A percentile compares a stretch with the other conserved stretches of the same genome.
phyloP scores from a whole-genome alignment of 2,888 invertebrate genomes.

The Pammene aurita region DNA sequence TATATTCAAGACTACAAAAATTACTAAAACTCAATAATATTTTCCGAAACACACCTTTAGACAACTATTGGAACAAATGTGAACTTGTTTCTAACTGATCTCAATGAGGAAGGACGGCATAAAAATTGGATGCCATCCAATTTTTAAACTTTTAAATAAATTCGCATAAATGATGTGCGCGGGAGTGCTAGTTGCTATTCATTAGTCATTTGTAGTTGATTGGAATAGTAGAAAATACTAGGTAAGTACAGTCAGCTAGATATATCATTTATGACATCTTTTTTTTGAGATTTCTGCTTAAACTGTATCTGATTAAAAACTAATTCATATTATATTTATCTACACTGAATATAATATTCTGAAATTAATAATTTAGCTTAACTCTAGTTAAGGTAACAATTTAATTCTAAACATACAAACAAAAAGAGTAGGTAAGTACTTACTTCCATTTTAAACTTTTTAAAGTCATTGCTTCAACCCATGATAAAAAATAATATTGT shows the following conservation, averaged over 20 bases:
- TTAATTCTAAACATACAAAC: background rate
- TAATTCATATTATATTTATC: background rate
- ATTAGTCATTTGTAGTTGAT: conserved; percentile 35
- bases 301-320: background rate
- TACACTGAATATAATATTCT: background rate
- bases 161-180: conserved; percentile 59
- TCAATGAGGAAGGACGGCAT: conserved; percentile 64
- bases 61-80: conserved; percentile 25
- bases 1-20: conserved; percentile 4
- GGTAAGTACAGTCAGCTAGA: conserved; percentile 20
- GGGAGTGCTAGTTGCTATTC: conserved; percentile 64
- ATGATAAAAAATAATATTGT: background rate
- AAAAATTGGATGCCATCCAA: conserved; percentile 78
- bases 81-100: conserved; percentile 47
- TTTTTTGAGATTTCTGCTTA: background rate
- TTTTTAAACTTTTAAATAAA: conserved; percentile 78
- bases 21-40: conserved; percentile 7
- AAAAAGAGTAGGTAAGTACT: background rate
- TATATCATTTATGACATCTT: background rate
- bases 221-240: conserved; percentile 4
- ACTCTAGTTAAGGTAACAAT: background rate
- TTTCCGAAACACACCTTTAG: conserved; percentile 31
- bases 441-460: conserved; percentile 2
- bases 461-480: conserved; percentile 14
- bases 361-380: background rate